Percentiles rank a stretch among this genome's conserved stretches.
Evolutionary conservation across 2,888 invertebrate genomes (phyloP).

Genomic region (Lithophane socia): DNA sequence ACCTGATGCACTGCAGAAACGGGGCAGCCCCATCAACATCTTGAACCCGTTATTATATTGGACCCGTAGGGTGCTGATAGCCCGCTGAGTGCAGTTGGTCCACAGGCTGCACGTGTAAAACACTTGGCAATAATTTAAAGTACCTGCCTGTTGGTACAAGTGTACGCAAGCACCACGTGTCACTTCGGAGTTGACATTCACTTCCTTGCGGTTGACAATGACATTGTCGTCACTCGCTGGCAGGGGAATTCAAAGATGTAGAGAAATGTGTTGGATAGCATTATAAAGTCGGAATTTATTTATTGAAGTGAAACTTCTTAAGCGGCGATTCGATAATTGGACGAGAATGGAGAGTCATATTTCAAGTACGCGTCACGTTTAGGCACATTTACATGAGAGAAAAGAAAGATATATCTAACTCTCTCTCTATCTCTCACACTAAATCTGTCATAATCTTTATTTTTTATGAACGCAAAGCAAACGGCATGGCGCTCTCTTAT

Average conservation of each 20-base stretch:
- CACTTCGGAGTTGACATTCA: conserved; percentile 36
- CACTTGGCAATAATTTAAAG: no score
- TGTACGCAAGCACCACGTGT: conserved; percentile 34
- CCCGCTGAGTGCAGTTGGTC: no score
- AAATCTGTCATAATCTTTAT: neutral
- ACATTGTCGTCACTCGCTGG: conserved; percentile 56
- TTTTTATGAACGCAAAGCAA: no score
- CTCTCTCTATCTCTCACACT: neutral
- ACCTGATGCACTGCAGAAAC: no score
- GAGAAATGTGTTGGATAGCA: neutral
- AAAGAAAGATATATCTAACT: neutral
- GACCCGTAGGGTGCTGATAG: no score
- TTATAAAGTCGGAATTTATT: neutral
- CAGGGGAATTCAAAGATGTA: conserved; percentile 30
- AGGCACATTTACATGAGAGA: neutral
- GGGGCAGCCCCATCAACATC: no score
- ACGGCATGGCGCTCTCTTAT: no score
- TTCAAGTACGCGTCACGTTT: neutral
- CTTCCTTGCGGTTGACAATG: conserved; percentile 61
- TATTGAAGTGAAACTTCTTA: neutral
- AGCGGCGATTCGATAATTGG: neutral
- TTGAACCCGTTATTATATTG: no score
- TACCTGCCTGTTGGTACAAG: neutral
- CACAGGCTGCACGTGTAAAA: no score
- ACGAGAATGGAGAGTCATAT: neutral